Evolutionary conservation across 1,140 invertebrate species (phyloP).

Genomic region (Mylabris phalerata): DNA sequence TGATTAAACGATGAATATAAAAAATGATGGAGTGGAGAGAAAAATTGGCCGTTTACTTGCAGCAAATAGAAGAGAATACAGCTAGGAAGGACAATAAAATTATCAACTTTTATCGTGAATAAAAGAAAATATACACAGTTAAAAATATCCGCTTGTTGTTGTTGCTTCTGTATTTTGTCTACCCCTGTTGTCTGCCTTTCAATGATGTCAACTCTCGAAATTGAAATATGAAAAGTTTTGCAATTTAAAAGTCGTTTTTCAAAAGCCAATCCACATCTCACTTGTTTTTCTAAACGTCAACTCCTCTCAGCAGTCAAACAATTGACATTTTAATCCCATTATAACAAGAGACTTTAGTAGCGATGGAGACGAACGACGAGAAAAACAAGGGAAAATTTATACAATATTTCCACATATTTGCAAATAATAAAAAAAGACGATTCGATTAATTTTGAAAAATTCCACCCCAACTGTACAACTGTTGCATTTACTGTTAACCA

Average conservation of each 20-base stretch:
- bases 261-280: background rate
- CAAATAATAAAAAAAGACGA: too few species aligned
- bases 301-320: background rate
- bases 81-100: constrained; percentile 2
- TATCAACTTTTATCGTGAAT: constrained; percentile 13
- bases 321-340: constrained; percentile 4
- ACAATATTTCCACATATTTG: too few species aligned
- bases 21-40: background rate
- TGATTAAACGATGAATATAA: constrained; percentile 8
- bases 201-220: constrained; percentile 12
- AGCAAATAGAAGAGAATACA: background rate
- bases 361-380: background rate
- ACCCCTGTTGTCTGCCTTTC: background rate
- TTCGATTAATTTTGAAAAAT: too few species aligned
- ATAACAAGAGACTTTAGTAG: background rate
- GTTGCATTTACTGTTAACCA: too few species aligned
- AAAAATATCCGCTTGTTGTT: too few species aligned
- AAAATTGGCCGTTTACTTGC: constrained; percentile 2
- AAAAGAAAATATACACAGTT: background rate
- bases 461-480: too few species aligned
- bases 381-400: background rate
- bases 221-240: constrained; percentile 15
- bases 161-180: too few species aligned
- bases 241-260: constrained; percentile 15
- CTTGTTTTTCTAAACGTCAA: too few species aligned